Evolutionary conservation across 2,113 vertebrate species (phyloP), one percentile per base, ranked within the genome.

Genomic region (Pedionomus torquatus): DNA sequence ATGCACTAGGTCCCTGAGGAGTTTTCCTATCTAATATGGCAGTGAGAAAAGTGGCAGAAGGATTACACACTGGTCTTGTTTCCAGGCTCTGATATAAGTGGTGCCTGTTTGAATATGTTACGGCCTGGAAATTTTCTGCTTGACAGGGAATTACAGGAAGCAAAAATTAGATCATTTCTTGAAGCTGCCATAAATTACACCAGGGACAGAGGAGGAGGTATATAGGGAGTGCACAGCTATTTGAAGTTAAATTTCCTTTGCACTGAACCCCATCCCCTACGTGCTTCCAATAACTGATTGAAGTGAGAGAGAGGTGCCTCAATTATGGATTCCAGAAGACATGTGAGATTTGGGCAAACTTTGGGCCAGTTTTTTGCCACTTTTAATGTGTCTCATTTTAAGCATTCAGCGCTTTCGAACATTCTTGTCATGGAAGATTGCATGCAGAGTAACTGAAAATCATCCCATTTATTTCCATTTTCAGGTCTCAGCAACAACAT

Each of bases 401-500:
- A 64, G 23, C 28, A 78, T 78, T 74, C 39, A 54, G 4, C 8
- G 51, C 33, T n/a, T 81, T 74, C 30, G 23, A 43, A 64, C 33
- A 33, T 52, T 49, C 64, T 93, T 75, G 35, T 61, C 13, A 9
- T 52, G 43, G 83, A 81, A 75, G 66, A 78, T 8, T 89, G 77
- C 43, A 71, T 78, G 46, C 33, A 54, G 31, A 48, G 52, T 89
- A 92, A 75, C 3, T 15, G 80, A 82, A 91, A 94, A 58, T 87
- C 55, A 75, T 68, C 33, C 28, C 20, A 71, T 95, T 96, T 94
- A 48, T 94, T 95, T 95, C 55, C 33, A 41, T 89, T 93, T 94
- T 89, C 58, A 41, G 61, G 49, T 86, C 64, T 81, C 33, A 66
- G 55, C 58, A 87, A 23, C 66, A 93, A 55, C 17, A 87, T 82